Base-by-base conservation (phyloP, 2,797 vertebrate genomes). In the Babyrousa celebensis region DNA sequence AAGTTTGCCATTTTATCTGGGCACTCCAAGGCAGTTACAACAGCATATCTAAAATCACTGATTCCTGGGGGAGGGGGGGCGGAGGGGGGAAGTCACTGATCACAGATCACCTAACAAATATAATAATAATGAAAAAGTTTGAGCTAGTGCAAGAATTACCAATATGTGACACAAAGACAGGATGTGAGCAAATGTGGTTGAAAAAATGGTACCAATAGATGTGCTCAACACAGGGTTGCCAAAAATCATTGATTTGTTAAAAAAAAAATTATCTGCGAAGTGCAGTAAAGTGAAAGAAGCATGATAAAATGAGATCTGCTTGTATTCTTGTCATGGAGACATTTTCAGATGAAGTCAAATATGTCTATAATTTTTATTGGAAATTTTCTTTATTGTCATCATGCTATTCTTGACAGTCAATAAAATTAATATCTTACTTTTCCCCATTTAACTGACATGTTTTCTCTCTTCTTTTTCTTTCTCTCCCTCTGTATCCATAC, bases 341-440 rank as follows among this genome's bases (percentile, higher is more conserved):
- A 60, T 92, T 87, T 93, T 85, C 92, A 95, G 40, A 60, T 95
- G 75, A 87, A 75, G 18, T 56, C 60, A 67, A 93, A 89, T 72
- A 72, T n/a, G 8, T 23, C 54, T n/a, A 8, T 85, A 91, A 91
- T 87, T 27, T 43, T 75, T 70, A 75, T 8, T 54, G 58, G 63
- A 89, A 56, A 6, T 12, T 25, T 85, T 91, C 43, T 89, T 68
- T 72, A 32, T 65, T 72, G 60, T 56, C 68, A 84, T 84, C n/a
- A 17, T 72, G 14, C 77, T 72, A 10, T 78, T 94, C 29, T 85
- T 90, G 27, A 78, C 78, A 62, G 18, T 58, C 40, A 32, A 10
- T 27, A 86, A 86, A 77, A 75, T 48, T 48, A 10, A 9, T 43
- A 65, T 23, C 23, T 63, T 63, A 1, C 5, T 90, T 70, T 90